These are phyloP conservation scores for Phania funesta DNA, from an alignment of 2,888 invertebrate species.

Conservation along the genomic window DNA sequence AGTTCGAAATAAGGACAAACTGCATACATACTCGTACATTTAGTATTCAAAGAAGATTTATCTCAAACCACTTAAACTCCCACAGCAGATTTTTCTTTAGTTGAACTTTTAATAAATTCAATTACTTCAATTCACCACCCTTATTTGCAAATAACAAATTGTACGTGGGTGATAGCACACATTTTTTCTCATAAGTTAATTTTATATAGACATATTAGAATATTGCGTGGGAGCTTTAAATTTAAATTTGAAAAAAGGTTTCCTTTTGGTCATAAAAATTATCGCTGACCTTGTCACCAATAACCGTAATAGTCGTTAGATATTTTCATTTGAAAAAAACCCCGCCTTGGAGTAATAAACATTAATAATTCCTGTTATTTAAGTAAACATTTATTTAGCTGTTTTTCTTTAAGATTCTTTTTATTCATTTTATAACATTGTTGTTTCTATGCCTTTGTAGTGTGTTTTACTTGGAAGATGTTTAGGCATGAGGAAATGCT, in stretches of 20 bases:
- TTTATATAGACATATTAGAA: too few species aligned
- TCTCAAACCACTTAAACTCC: too few species aligned
- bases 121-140: too few species aligned
- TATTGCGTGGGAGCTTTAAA: slow-evolving; percentile 36
- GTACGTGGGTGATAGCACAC: too few species aligned
- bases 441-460: not conserved
- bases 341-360: slow-evolving; percentile 44
- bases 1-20: too few species aligned
- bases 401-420: slow-evolving; percentile 21
- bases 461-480: not conserved
- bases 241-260: not conserved
- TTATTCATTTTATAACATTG: slow-evolving; percentile 22
- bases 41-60: too few species aligned
- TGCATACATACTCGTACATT: too few species aligned
- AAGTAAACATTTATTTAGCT: not conserved
- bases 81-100: too few species aligned
- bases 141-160: too few species aligned
- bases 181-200: too few species aligned
- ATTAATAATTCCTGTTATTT: slow-evolving; percentile 41
- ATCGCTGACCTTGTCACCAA: not conserved
- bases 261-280: not conserved
- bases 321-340: not conserved
- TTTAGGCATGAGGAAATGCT: not conserved
- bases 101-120: too few species aligned
- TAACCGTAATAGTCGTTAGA: not conserved